Base-by-base conservation (phyloP, 2,113 vertebrate genomes). In the Paradoxurus hermaphroditus region DNA sequence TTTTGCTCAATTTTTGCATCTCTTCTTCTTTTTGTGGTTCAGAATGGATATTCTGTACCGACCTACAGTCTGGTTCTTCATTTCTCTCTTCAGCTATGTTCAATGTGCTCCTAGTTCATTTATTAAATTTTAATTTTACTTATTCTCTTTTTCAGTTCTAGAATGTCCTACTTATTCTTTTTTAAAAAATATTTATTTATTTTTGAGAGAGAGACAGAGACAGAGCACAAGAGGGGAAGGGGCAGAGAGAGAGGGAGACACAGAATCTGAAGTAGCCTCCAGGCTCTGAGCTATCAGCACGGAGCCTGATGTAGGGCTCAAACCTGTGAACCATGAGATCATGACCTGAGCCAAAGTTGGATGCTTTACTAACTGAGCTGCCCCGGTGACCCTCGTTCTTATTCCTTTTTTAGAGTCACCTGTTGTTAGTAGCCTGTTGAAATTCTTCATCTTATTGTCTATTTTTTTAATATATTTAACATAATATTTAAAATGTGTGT, bases 51-150 rank as follows among this genome's bases (percentile, higher is more conserved):
- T 77, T 97, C 41, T 70, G 23, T 67, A 53, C 23, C 78, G 86
- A 86, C 11, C 14, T 86, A 41, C 19, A 89, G 81, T 86, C 62
- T 91, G 65, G 18, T 56, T 86, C 13, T 72, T 79, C 67, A 39
- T 62, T 89, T 95, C n/a, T 97, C 31, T 86, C 23, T 68, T 91
- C n/a, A 91, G 6, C 62, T 62, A 25, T 91, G 12, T 83, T n/a
- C n/a, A 90, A 36, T 44, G 39, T 86, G 27, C 4, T 81, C 70
- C 34, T 59, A 93, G 89, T 65, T 93, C 11, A 96, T 41, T 91
- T 83, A 56, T 5, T 82, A 75, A 94, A 39, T 86, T 82, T 81
- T 91, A 86, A 56, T 92, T 81, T 94, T 62, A 87, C 59, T 95
- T 67, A 49, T 81, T 95, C 4, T 56, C 39, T 78, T 34, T 89